phyloP scores from a whole-genome alignment of 2,888 invertebrate genomes.

The Torymus texanus region DNA sequence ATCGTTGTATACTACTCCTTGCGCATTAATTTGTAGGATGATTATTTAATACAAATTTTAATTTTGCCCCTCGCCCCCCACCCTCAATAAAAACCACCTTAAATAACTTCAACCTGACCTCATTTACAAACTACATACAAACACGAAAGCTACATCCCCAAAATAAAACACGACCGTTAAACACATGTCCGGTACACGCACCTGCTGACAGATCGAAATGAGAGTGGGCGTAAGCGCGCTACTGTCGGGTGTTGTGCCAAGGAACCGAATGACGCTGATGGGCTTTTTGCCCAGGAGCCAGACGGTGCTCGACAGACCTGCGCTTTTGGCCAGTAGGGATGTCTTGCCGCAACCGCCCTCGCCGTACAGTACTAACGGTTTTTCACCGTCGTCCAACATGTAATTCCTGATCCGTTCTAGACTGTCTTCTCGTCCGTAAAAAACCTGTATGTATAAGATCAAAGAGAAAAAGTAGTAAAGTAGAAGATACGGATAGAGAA shows the following conservation, averaged over 20 bases:
- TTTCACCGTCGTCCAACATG: slow-evolving; percentile 89
- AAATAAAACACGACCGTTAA: no score
- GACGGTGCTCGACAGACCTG: slow-evolving; percentile 83
- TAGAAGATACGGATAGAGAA: background rate
- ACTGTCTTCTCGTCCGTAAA: slow-evolving; percentile 93
- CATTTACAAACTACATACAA: no score
- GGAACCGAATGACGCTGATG: slow-evolving; percentile 91
- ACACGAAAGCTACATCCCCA: no score
- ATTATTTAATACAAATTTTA: no score
- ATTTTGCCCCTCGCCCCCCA: no score
- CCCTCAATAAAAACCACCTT: no score
- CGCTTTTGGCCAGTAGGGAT: slow-evolving; percentile 93
- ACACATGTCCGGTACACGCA: slow-evolving; percentile 67
- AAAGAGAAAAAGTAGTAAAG: background rate
- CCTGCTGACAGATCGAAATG: slow-evolving; percentile 96
- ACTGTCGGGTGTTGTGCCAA: slow-evolving; percentile 98
- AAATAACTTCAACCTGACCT: no score
- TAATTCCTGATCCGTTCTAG: slow-evolving; percentile 87
- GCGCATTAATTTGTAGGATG: no score
- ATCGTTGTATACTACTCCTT: no score
- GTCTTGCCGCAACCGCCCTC: slow-evolving; percentile 99
- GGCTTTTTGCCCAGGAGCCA: slow-evolving; percentile 88
- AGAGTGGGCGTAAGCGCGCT: slow-evolving; percentile 95
- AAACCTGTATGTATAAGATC: slow-evolving; percentile 78
- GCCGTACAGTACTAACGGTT: slow-evolving; percentile 93